A percentile compares a stretch with the other conserved stretches of the same genome.
Conservation (phyloP, 2,797 vertebrate species). For the Anguilla anguilla region DNA sequence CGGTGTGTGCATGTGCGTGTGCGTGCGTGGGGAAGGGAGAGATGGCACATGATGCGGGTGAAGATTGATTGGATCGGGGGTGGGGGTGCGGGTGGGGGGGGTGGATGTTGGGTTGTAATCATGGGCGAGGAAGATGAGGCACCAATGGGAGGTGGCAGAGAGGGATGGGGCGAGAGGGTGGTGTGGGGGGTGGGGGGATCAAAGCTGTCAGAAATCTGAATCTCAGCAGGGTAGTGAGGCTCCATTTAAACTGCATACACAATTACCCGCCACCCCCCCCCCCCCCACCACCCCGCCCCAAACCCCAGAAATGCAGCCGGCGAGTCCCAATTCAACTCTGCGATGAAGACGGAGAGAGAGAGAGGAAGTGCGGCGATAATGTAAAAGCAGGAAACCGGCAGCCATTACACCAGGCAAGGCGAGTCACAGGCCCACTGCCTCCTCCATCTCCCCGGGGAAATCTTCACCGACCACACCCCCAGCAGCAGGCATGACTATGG, state of each 20-base stretch:
- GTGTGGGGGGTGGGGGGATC: constrained; percentile 64
- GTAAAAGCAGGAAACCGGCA: background rate
- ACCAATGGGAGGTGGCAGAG: constrained; percentile 49
- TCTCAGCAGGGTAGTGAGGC: constrained; percentile 72
- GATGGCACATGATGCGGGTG: constrained; percentile 20
- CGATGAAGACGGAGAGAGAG: constrained; percentile 24
- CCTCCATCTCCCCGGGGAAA: background rate
- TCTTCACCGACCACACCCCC: background rate
- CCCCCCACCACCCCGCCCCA: constrained; percentile 57
- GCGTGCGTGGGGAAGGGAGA: background rate
- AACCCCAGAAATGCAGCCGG: background rate
- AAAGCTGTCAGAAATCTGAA: constrained; percentile 72
- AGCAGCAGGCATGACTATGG: background rate
- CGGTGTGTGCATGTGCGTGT: background rate
- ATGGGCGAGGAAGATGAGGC: constrained; percentile 39
- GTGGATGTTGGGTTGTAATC: constrained; percentile 65
- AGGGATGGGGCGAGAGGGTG: constrained; percentile 59
- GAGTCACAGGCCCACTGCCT: background rate
- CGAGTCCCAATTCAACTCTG: background rate
- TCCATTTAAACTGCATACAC: constrained; percentile 74
- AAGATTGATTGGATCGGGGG: constrained; percentile 46
- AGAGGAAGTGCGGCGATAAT: background rate
- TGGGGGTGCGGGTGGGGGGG: constrained; percentile 49
- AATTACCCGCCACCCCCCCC: constrained; percentile 66
- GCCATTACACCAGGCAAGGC: background rate